These are phyloP conservation scores for Bettongia penicillata DNA, from an alignment of 2,113 vertebrate genomes.

Conservation along the genomic window DNA sequence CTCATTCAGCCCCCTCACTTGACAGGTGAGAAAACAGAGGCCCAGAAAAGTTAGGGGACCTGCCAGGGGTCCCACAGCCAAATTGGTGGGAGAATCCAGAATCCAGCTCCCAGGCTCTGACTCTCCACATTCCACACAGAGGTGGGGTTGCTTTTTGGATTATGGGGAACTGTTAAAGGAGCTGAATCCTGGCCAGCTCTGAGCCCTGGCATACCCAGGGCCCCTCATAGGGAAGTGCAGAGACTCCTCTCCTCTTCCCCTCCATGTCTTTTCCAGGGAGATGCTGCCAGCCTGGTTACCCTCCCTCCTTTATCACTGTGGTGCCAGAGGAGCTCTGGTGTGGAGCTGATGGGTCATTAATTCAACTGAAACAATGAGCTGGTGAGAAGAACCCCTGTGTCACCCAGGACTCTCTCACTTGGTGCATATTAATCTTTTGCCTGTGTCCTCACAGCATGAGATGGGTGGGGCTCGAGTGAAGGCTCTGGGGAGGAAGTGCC, in stretches of 20 bases:
- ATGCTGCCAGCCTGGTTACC: not conserved
- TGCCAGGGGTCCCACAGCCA: not conserved
- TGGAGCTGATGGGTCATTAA: not conserved
- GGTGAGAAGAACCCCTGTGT: not conserved
- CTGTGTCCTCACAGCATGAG: not conserved
- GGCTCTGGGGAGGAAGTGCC: not conserved
- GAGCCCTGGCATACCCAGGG: no score
- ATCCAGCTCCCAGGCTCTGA: not conserved
- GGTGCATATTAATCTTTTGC: not conserved
- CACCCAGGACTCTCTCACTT: not conserved
- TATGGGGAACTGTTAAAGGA: not conserved
- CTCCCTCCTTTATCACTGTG: not conserved
- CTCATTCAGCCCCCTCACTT: not conserved
- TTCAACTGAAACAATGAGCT: not conserved
- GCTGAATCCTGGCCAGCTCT: no score
- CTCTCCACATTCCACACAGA: not conserved
- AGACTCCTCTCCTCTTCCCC: not conserved
- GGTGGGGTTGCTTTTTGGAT: not conserved
- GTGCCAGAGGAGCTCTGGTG: not conserved
- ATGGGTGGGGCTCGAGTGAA: not conserved
- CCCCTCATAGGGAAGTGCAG: not conserved
- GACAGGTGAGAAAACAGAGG: constrained; percentile 11
- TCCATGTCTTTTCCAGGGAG: not conserved
- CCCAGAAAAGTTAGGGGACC: not conserved
- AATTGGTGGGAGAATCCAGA: not conserved